These are phyloP conservation scores for Amiota minor DNA, from an alignment of 2,888 invertebrate species.

Conservation along the genomic window DNA sequence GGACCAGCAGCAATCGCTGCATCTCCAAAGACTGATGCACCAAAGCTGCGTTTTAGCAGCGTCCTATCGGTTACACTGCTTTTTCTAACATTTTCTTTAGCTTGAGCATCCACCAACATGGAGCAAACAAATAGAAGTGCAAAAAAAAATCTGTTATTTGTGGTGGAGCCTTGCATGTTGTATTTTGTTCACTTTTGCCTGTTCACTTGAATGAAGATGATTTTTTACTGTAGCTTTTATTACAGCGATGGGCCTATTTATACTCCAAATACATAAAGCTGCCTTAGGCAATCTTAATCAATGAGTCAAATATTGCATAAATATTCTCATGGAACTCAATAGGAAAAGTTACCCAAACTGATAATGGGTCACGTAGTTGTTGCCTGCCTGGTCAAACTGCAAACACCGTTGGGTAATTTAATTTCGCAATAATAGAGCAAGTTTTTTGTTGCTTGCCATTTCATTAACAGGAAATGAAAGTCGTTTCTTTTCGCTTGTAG, in stretches of 20 bases:
- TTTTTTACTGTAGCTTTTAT: background rate
- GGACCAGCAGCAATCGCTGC: slow-evolving; percentile 43
- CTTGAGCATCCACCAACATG: slow-evolving; percentile 23
- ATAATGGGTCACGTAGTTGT: slow-evolving; percentile 55
- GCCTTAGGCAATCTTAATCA: no score
- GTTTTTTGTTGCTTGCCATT: slow-evolving; percentile 28
- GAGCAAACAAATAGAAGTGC: no score
- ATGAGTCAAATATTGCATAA: no score
- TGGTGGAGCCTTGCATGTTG: background rate
- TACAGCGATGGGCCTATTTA: slow-evolving; percentile 4
- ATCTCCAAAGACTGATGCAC: slow-evolving; percentile 47
- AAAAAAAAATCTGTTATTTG: no score
- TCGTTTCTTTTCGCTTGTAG: slow-evolving; percentile 22
- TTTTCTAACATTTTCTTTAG: slow-evolving; percentile 29
- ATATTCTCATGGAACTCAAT: no score
- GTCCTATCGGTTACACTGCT: slow-evolving; percentile 40
- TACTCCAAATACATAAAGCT: slow-evolving; percentile 19
- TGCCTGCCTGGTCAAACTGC: slow-evolving; percentile 13
- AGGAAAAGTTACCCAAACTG: background rate
- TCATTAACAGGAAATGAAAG: slow-evolving; percentile 60
- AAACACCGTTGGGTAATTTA: slow-evolving; percentile 9
- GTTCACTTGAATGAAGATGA: background rate
- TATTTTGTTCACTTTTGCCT: background rate
- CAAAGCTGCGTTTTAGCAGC: slow-evolving; percentile 63
- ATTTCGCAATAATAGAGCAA: slow-evolving; percentile 1